Conservation (phyloP, 2,113 vertebrate genomes). For the Cryptotis parvus region DNA sequence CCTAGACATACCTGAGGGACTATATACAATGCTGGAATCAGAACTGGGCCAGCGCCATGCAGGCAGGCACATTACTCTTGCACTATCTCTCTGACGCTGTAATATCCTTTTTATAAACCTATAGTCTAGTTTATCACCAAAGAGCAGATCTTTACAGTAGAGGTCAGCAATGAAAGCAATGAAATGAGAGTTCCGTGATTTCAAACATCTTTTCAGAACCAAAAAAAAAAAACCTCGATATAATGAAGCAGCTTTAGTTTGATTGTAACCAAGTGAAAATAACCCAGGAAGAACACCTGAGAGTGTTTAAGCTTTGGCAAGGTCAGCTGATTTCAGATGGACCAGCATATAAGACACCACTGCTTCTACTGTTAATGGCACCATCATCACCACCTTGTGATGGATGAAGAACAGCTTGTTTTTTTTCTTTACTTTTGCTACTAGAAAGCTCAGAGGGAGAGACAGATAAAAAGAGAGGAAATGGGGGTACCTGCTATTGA, state of each 20-base stretch:
- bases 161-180: conserved; percentile 19
- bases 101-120: conserved; percentile 9
- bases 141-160: background rate
- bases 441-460: conserved; percentile 54
- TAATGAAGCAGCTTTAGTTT: conserved; percentile 1
- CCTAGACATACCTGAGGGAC: too few species aligned
- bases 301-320: background rate
- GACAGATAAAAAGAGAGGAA: too few species aligned
- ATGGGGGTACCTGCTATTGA: too few species aligned
- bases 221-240: too few species aligned
- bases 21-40: too few species aligned
- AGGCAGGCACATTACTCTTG: too few species aligned
- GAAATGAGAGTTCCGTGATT: conserved; percentile 32
- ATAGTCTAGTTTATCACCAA: background rate
- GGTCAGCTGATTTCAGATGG: background rate
- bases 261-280: conserved; percentile 28
- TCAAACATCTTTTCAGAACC: conserved; percentile 12
- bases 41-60: too few species aligned
- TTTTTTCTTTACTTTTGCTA: conserved; percentile 36
- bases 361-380: background rate
- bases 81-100: too few species aligned
- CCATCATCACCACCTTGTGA: background rate
- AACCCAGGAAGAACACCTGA: conserved; percentile 5
- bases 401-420: background rate
- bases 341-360: background rate